Evolutionary conservation across 2,113 vertebrate genomes (phyloP), one percentile per base, ranked within the genome.

Genomic region (Tiliqua scincoides): DNA sequence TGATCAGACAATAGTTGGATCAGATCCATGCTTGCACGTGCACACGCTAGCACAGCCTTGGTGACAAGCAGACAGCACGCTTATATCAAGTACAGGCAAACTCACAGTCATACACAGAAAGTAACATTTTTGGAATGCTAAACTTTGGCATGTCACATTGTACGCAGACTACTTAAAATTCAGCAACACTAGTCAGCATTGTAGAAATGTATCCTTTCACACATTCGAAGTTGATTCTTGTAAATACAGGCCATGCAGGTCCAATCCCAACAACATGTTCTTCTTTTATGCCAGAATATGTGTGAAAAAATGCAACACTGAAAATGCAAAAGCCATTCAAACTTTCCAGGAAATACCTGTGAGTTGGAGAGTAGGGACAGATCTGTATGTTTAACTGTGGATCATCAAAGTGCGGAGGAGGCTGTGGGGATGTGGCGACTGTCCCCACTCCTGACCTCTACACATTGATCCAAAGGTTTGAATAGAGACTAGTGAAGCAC

Each of bases 1-100:
- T 96, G 95, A 95, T 94, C 96, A 95, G 92, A 91, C 78, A 86
- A 75, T 87, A 92, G 88, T 94, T 93, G 94, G 94, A 96, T 94
- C 88, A 94, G 92, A 89, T 65, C 23, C 27, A 25, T 48, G 17
- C 48, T 23, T n/a, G 25, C 27, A 59, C 10, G 27, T 30, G 21
- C 59, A 27, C 37, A 23, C 35, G 40, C 1, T 40, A n/a, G 17
- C 6, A 67, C 25, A 35, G 37, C 32, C 57, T 61, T 79, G n/a
- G 7, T 57, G n/a, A 79, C 61, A 79, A 59, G 57, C 40, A 48
- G 78, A 37, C 40, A 48, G 20, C 17, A 43, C 23, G 2, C 78
- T 67, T 70, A 30, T 79, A 6, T 40, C 72, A 25, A 1, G 2
- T 65, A 1, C n/a, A 85, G 75, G 27, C 85, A 88, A 18, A 83